These are phyloP conservation scores for Athetis lepigone DNA, from an alignment of 2,888 invertebrate genomes.

Conservation along the genomic window DNA sequence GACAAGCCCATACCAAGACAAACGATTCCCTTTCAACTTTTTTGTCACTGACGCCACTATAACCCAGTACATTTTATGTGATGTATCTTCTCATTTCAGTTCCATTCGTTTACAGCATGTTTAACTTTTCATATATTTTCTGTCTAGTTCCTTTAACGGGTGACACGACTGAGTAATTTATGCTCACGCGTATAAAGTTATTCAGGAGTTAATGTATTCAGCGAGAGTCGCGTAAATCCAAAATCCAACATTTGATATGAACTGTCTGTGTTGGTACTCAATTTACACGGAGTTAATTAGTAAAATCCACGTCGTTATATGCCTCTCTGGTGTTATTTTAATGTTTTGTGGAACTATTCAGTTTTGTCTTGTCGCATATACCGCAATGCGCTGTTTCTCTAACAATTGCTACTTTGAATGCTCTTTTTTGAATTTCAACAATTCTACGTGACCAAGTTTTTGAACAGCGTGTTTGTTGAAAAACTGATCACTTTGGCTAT, in stretches of 20 bases:
- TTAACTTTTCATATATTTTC: slow-evolving; percentile 11
- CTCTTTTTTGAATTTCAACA: slow-evolving; percentile 59
- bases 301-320: slow-evolving; percentile 31
- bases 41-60: too few species aligned
- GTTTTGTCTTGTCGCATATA: slow-evolving; percentile 63
- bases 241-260: slow-evolving; percentile 33
- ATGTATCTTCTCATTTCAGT: slow-evolving; percentile 5
- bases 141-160: slow-evolving; percentile 10
- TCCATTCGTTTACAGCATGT: neutral
- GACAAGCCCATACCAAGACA: too few species aligned
- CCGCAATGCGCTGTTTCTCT: slow-evolving; percentile 78
- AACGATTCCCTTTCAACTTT: too few species aligned
- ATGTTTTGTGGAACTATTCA: slow-evolving; percentile 47
- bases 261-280: slow-evolving; percentile 27
- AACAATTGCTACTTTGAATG: slow-evolving; percentile 42
- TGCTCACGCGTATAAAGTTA: slow-evolving; percentile 22
- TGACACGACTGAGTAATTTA: slow-evolving; percentile 22
- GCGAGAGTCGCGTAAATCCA: slow-evolving; percentile 20
- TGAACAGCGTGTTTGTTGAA: slow-evolving; percentile 46
- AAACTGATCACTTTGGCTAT: slow-evolving; percentile 57
- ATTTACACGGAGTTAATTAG: slow-evolving; percentile 45
- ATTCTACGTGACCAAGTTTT: slow-evolving; percentile 47
- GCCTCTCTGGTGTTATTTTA: slow-evolving; percentile 26
- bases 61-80: slow-evolving; percentile 9
- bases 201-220: slow-evolving; percentile 27